phyloP scores from a whole-genome alignment of 92 coral and sea anemone genomes.

The Hydrozoanthus gracilis region DNA sequence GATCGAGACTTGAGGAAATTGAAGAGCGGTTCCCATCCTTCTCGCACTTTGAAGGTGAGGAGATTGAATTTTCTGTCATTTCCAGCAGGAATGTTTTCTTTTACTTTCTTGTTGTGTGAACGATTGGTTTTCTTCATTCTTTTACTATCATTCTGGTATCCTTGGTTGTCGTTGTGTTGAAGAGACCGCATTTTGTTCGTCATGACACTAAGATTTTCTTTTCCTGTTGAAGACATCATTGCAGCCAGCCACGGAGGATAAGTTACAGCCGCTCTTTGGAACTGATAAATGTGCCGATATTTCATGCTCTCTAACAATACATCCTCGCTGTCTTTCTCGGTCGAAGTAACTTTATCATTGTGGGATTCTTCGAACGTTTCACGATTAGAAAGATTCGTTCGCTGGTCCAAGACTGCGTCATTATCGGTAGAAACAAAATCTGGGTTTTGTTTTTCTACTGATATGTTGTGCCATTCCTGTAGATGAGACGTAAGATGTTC shows the following conservation, averaged over 20 bases:
- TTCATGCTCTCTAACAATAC: slow-evolving; percentile 45
- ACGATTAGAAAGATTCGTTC: background rate
- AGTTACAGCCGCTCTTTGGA: background rate
- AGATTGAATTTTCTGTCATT: background rate
- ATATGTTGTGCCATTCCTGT: background rate
- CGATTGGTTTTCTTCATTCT: background rate
- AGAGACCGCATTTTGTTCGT: background rate
- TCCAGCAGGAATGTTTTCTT: background rate
- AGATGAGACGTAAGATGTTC: background rate
- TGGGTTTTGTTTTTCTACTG: background rate
- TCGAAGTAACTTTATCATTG: slow-evolving; percentile 48
- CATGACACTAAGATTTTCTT: background rate
- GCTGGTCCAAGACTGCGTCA: background rate
- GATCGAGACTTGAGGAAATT: background rate
- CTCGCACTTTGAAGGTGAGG: background rate
- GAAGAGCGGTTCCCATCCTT: background rate
- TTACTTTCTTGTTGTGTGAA: background rate
- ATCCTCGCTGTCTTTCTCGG: slow-evolving; percentile 55
- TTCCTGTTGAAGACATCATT: background rate
- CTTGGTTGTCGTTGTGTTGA: background rate
- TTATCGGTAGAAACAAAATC: background rate
- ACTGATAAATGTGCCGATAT: background rate
- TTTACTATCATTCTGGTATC: background rate
- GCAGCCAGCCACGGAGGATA: background rate
- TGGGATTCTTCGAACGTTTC: slow-evolving; percentile 48